Evolutionary conservation across 2,888 invertebrate genomes (phyloP).

Genomic region (Philaethria dido): DNA sequence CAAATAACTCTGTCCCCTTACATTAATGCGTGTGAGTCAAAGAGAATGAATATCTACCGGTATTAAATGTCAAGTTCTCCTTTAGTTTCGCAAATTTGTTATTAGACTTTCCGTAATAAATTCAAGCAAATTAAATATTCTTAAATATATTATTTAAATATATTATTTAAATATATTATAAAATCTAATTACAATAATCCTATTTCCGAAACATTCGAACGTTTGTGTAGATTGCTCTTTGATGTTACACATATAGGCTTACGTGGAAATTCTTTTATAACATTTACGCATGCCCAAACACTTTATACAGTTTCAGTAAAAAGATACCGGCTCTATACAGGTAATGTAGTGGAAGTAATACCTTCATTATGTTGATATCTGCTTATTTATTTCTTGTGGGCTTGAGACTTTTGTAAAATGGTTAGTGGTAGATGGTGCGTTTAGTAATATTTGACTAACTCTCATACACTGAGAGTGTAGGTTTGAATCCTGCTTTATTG

Average conservation of each 20-base stretch:
- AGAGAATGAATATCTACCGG: too few species aligned
- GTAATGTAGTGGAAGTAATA: constrained; percentile 41
- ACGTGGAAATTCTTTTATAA: constrained; percentile 6
- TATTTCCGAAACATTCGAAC: not conserved
- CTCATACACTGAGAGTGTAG: not conserved
- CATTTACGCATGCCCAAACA: constrained; percentile 13
- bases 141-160: too few species aligned
- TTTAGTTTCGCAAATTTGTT: too few species aligned
- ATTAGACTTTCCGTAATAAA: too few species aligned
- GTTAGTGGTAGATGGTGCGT: not conserved
- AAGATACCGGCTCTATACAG: constrained; percentile 23
- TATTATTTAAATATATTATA: not conserved
- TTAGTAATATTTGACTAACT: not conserved
- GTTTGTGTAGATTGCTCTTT: constrained; percentile 1
- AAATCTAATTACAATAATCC: not conserved
- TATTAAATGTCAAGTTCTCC: too few species aligned
- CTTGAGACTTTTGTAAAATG: not conserved
- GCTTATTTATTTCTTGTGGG: constrained; percentile 26
- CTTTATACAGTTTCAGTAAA: constrained; percentile 26
- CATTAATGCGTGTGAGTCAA: too few species aligned
- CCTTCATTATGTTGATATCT: constrained; percentile 32
- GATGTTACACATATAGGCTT: not conserved
- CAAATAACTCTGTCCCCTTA: too few species aligned
- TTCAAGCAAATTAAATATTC: too few species aligned
- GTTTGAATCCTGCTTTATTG: too few species aligned